Evolutionary conservation across 2,797 vertebrate genomes (phyloP).

Genomic region (Glossophaga mutica): DNA sequence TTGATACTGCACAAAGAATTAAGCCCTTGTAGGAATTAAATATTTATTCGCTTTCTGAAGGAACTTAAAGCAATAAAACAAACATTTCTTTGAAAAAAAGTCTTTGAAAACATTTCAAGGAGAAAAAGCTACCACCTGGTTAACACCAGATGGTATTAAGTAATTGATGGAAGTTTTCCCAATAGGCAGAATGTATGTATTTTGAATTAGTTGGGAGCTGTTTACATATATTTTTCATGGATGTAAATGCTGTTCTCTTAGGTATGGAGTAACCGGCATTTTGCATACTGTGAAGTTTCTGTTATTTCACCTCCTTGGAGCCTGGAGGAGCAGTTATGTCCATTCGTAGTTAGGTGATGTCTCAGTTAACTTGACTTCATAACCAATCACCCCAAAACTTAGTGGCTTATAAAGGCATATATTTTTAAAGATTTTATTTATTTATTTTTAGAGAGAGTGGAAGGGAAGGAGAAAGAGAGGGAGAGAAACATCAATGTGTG

Average conservation of each 20-base stretch:
- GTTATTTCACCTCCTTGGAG: background rate
- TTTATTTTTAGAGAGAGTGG: too few relatives aligned
- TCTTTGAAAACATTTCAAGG: conserved; percentile 49
- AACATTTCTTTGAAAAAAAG: conserved; percentile 14
- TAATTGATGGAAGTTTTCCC: conserved; percentile 29
- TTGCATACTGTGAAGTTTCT: background rate
- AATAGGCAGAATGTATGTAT: background rate
- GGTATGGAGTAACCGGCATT: background rate
- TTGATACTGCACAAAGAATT: conserved; percentile 41
- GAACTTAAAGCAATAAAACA: conserved; percentile 45
- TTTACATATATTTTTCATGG: conserved; percentile 23
- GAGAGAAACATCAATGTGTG: too few relatives aligned
- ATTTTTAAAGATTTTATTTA: too few relatives aligned
- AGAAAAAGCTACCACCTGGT: background rate
- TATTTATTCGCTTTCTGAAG: conserved; percentile 62
- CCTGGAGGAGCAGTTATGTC: background rate
- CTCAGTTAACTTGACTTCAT: conserved; percentile 23
- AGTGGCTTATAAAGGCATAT: background rate
- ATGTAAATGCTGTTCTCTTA: conserved; percentile 6
- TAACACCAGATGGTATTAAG: conserved; percentile 21
- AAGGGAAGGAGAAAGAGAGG: too few relatives aligned
- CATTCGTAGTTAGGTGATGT: background rate
- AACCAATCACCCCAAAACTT: background rate
- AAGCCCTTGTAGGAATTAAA: conserved; percentile 50
- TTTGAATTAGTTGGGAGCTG: conserved; percentile 19